Conservation (phyloP, 2,888 invertebrate genomes). For the Oeneis ivallda region DNA sequence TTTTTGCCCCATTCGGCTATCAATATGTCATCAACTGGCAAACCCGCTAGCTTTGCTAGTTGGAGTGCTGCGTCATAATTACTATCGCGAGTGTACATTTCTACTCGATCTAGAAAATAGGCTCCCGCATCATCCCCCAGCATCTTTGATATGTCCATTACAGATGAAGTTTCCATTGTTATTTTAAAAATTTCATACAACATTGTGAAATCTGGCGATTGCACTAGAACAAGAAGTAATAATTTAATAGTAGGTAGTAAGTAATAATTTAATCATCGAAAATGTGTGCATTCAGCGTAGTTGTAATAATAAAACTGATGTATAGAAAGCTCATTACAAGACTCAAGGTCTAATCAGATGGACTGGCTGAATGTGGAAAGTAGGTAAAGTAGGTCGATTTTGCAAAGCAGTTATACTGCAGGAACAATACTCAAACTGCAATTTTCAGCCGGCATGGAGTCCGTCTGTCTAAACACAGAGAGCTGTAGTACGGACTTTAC, state of each 20-base stretch:
- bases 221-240: conserved; percentile 54
- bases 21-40: conserved; percentile 77
- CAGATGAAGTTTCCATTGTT: conserved; percentile 79
- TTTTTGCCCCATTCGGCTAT: conserved; percentile 80
- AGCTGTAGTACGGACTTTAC: not conserved
- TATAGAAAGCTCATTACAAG: no score
- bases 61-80: conserved; percentile 82
- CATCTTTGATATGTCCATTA: conserved; percentile 77
- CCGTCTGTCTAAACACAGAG: not conserved
- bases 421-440: no score
- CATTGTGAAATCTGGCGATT: conserved; percentile 66
- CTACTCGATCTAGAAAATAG: conserved; percentile 79
- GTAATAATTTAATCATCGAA: not conserved
- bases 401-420: no score
- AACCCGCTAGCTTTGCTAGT: conserved; percentile 76
- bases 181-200: conserved; percentile 79
- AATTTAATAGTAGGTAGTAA: not conserved
- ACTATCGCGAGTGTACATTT: conserved; percentile 71
- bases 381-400: no score
- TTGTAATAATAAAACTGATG: not conserved
- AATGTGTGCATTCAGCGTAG: not conserved
- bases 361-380: no score
- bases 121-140: conserved; percentile 63
- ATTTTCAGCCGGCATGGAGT: not conserved
- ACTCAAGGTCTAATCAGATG: no score